Base-by-base conservation (phyloP, 2,797 vertebrate genomes). In the Karalla daura region DNA sequence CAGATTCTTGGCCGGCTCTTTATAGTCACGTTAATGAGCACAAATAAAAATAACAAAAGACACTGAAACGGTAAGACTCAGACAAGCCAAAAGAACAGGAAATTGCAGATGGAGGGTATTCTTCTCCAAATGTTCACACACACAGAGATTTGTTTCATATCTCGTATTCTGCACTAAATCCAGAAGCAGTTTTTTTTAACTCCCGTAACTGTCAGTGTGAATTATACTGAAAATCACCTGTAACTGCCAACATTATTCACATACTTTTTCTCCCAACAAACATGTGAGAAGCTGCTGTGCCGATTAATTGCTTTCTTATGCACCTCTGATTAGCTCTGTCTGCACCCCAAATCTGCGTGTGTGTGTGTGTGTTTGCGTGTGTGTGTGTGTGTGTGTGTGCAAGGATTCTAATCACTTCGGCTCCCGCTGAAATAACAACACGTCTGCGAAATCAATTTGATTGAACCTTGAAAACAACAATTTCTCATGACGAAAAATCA, bases 371-470 rank as follows among this genome's bases (percentile, higher is more conserved):
- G 52, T 51, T 45, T 21, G 55, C 30, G 56, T 65, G 79, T 62
- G 60, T 62, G 25, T 56, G 18, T 67, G 10, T 30, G 28, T 30
- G 52, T 51, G 46, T 21, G 55, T 32, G 56, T 65, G 79, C 85
- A 68, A 70, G 83, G 70, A 79, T 76, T 55, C 72, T 87, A 91
- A 92, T 90, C 76, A 85, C 75, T 76, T 70, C 76, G 63, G 74
- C 60, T 77, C 55, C 40, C 44, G 18, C 27, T 45, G 35, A 71
- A 65, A 87, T 44, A 70, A 68, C 80, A 74, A 46, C 61, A 78
- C 20, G 36, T 84, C 80, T 76, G 85, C 83, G 76, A 88, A 89
- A 90, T 86, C 77, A 55, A 75, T 87, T 82, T 87, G 83, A 91
- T 84, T 89, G 82, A 79, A 83, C 50, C 76, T 63, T 28, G 78